Percentiles rank a stretch among this genome's conserved stretches.
These are phyloP conservation scores for Sinosuthora webbiana DNA, from an alignment of 2,113 vertebrate genomes.

Conservation along the genomic window DNA sequence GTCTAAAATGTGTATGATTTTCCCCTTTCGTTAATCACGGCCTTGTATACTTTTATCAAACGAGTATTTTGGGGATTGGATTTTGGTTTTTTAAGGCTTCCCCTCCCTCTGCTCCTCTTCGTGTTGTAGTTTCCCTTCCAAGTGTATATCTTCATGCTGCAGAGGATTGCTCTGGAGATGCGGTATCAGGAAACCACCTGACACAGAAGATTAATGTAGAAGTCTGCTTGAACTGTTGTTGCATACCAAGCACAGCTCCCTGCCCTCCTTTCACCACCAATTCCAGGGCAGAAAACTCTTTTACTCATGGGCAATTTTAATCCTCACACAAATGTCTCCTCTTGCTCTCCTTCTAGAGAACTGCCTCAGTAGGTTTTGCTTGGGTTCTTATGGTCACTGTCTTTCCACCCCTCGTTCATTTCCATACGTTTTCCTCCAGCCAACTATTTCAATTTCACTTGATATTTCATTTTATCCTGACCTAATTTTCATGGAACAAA, in stretches of 20 bases:
- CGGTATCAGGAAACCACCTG: conserved; percentile 13
- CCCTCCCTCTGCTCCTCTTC: not conserved
- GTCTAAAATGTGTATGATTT: not conserved
- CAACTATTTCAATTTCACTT: not conserved
- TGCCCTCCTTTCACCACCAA: conserved; percentile 8
- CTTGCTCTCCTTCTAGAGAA: not conserved
- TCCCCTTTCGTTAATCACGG: not conserved
- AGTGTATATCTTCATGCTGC: not conserved
- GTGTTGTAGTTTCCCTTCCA: not conserved
- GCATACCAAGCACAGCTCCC: conserved; percentile 29
- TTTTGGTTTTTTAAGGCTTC: not conserved
- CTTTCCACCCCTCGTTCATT: not conserved
- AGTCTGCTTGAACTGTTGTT: conserved; percentile 13
- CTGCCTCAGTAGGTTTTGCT: not conserved
- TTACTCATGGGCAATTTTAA: conserved; percentile 6
- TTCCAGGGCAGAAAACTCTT: not conserved
- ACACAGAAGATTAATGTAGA: conserved; percentile 50
- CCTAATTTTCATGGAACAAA: not conserved
- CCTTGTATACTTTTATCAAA: not conserved
- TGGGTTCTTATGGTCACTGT: not conserved
- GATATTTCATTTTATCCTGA: not conserved
- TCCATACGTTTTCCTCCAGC: not conserved
- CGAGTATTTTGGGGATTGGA: not conserved
- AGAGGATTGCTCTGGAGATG: conserved; percentile 6
- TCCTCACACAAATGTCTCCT: not conserved